Conservation (phyloP, 2,888 invertebrate species). For the Slavum lentiscoides region DNA sequence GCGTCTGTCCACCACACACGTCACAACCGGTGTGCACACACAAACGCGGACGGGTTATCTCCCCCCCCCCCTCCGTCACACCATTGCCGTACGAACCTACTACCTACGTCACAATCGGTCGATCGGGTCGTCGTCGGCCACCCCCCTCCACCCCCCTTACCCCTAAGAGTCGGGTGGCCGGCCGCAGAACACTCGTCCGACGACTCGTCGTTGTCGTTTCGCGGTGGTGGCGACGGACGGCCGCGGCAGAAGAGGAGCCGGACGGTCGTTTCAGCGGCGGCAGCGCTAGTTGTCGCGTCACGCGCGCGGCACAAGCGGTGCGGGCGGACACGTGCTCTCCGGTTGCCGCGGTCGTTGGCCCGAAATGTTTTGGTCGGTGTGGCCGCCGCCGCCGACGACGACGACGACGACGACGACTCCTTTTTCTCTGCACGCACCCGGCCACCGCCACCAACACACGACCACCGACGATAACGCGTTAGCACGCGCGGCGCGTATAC, state of each 20-base stretch:
- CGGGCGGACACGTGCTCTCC: slow-evolving; percentile 39
- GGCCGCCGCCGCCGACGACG: neutral
- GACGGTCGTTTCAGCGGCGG: slow-evolving; percentile 15
- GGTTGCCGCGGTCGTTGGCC: slow-evolving; percentile 47
- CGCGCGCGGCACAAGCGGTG: slow-evolving; percentile 3
- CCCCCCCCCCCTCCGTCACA: too few species aligned
- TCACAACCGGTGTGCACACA: too few species aligned
- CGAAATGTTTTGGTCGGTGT: slow-evolving; percentile 41
- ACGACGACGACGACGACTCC: neutral
- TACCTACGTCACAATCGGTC: neutral
- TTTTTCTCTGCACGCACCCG: neutral
- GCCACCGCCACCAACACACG: neutral
- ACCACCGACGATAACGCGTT: neutral
- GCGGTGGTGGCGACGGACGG: neutral
- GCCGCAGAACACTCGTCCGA: neutral
- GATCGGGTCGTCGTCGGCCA: neutral
- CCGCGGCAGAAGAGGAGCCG: slow-evolving; percentile 23
- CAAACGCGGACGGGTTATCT: too few species aligned
- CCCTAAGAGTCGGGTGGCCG: neutral
- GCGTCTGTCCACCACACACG: neutral
- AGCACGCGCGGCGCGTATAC: too few species aligned
- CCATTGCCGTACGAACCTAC: too few species aligned
- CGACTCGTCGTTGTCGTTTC: too few species aligned
- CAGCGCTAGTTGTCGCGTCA: neutral
- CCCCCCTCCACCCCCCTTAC: too few species aligned